Evolutionary conservation across 92 coral and sea anemone genomes (phyloP), one percentile per base, ranked within the genome.

Genomic region (Siderastrea siderea): DNA sequence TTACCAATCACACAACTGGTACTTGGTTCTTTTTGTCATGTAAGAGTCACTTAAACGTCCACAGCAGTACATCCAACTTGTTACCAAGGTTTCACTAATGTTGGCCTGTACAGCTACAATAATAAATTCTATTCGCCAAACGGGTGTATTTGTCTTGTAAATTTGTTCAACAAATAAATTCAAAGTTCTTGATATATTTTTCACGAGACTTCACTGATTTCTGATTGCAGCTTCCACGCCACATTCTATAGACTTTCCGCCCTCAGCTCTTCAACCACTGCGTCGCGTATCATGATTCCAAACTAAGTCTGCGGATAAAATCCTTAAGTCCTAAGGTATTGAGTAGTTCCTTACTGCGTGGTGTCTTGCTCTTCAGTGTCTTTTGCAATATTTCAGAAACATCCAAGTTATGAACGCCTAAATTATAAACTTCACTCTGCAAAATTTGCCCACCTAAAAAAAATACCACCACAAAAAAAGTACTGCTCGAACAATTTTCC

Each of bases 31-130:
- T 12, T 14, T 14, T 12, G 49, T 76, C 66, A 52, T 13, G 4
- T 57, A 58, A 76, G 64, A 5, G 11, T 15, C 80, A 76, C 50
- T 38, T 10, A 76, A 55, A 45, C 13, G 68, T 76, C 80, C 52
- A 38, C 66, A 75, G 64, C 47, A 50, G 43, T 19, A 5, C 59
- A 16, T 10, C 54, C 45, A 11, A 38, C 74, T 69, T 47, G 74
- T 47, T 11, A 69, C 47, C 55, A 52, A 2, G 57, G 6, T 16
- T 2, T 61, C 17, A 16, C 2, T 12, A 55, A 7, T 14, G 12
- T 7, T 55, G 12, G 8, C 12, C 10, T 55, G 8, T 55, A 26
- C 26, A 16, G 44, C 4, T 64, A 16, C 69, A 15, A 43, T 26
- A 43, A 10, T 75, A 75, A 58, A 38, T 75, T 75, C 46, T 75